Percentiles rank a stretch among this genome's conserved stretches.
phyloP scores from a whole-genome alignment of 2,113 vertebrate genomes.

The Centropus bengalensis region DNA sequence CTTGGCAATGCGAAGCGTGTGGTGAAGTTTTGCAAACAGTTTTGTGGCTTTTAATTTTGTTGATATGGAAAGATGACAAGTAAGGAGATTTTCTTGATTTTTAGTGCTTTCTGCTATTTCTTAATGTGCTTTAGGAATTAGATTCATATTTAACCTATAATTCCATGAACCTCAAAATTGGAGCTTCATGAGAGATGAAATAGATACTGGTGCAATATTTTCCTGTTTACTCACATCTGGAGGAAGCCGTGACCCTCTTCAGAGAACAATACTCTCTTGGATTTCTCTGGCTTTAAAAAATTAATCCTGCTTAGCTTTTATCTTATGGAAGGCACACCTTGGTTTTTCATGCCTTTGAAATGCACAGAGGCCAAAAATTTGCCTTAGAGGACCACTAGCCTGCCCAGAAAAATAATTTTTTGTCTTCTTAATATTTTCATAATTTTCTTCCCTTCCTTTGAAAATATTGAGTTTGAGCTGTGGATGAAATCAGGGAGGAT shows the following conservation, averaged over 20 bases:
- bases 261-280: neutral
- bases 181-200: neutral
- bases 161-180: neutral
- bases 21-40: neutral
- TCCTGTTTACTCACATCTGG: neutral
- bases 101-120: neutral
- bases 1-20: accelerated
- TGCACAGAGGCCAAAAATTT: neutral
- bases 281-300: neutral
- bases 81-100: neutral
- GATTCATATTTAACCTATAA: neutral
- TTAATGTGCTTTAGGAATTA: neutral
- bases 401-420: neutral
- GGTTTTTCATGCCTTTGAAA: neutral
- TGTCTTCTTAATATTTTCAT: neutral
- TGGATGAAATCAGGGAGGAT: neutral
- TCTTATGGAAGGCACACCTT: neutral
- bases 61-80: neutral
- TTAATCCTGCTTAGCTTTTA: neutral
- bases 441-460: neutral
- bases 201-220: neutral
- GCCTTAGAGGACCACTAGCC: neutral
- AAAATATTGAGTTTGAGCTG: neutral
- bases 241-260: neutral
- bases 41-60: neutral